These are phyloP conservation scores for Helarctos malayanus DNA, from an alignment of 2,797 vertebrate species.

Conservation along the genomic window DNA sequence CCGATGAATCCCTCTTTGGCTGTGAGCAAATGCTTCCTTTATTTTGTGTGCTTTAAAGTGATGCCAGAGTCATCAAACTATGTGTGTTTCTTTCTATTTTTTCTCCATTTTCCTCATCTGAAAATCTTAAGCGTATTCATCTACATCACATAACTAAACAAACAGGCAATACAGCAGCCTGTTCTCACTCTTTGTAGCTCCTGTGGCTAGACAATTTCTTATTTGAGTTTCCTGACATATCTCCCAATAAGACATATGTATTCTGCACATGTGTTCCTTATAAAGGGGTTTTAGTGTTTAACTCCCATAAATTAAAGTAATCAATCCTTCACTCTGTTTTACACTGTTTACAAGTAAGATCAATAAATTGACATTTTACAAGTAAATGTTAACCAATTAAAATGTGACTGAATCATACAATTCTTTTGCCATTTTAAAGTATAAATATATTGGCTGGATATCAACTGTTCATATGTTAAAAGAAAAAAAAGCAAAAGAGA, in stretches of 20 bases:
- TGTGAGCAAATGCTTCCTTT: constrained; percentile 48
- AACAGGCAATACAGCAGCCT: not conserved
- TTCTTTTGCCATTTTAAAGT: not conserved
- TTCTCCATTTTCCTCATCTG: not conserved
- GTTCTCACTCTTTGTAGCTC: not conserved
- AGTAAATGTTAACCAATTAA: not conserved
- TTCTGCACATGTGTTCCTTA: not conserved
- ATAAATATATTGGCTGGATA: not conserved
- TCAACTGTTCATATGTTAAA: not conserved
- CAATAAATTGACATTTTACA: not conserved
- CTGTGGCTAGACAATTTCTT: not conserved
- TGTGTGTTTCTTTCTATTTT: not conserved
- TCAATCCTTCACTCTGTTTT: not conserved
- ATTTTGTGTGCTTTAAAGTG: constrained; percentile 27
- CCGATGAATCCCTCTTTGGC: not conserved
- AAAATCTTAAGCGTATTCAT: not conserved
- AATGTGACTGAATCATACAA: not conserved
- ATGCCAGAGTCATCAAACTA: constrained; percentile 35
- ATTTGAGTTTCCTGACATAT: not conserved
- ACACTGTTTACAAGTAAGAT: not conserved
- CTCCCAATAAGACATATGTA: not conserved
- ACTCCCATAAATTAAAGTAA: constrained; percentile 19
- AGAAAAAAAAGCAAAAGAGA: not conserved
- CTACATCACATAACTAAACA: constrained; percentile 15
- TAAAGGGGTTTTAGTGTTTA: not conserved